These are phyloP conservation scores for Caprella mutica DNA, from an alignment of 2,888 invertebrate genomes.

Conservation along the genomic window DNA sequence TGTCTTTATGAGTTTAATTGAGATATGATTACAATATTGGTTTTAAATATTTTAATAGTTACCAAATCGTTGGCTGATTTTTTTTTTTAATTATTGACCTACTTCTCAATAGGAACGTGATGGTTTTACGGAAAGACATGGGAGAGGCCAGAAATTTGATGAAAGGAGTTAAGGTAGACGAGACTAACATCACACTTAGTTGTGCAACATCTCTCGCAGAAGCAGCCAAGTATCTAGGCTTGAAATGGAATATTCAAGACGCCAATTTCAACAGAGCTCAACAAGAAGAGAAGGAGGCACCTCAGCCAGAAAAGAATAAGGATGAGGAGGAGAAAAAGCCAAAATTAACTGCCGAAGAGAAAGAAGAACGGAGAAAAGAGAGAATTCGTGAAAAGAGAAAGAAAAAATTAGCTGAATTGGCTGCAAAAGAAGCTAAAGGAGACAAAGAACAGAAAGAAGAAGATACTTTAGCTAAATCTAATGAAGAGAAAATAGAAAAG, in stretches of 20 bases:
- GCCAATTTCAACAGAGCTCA: conserved; percentile 16
- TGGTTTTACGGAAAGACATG: conserved; percentile 21
- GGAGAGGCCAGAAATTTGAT: conserved; percentile 26
- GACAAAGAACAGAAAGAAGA: conserved; percentile 13
- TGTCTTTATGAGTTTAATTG: no score
- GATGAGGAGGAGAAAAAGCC: conserved; percentile 5
- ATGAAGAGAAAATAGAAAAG: conserved; percentile 13
- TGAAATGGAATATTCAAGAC: conserved; percentile 31
- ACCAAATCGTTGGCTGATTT: no score
- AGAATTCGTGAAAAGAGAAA: neutral
- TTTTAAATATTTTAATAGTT: no score
- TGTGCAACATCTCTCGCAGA: conserved; percentile 24
- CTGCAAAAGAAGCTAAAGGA: neutral
- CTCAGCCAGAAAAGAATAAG: conserved; percentile 11
- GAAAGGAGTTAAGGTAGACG: conserved; percentile 28
- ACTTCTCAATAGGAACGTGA: conserved; percentile 6
- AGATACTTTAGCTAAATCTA: neutral
- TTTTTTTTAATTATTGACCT: no score
- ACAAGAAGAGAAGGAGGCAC: neutral
- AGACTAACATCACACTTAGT: conserved; percentile 25
- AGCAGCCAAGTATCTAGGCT: conserved; percentile 26
- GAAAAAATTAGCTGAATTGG: conserved; percentile 4
- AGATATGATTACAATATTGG: no score
- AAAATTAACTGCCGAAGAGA: neutral
- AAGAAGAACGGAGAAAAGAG: neutral